Base-by-base conservation (phyloP, 2,888 invertebrate genomes). In the Cyaniris semiargus region DNA sequence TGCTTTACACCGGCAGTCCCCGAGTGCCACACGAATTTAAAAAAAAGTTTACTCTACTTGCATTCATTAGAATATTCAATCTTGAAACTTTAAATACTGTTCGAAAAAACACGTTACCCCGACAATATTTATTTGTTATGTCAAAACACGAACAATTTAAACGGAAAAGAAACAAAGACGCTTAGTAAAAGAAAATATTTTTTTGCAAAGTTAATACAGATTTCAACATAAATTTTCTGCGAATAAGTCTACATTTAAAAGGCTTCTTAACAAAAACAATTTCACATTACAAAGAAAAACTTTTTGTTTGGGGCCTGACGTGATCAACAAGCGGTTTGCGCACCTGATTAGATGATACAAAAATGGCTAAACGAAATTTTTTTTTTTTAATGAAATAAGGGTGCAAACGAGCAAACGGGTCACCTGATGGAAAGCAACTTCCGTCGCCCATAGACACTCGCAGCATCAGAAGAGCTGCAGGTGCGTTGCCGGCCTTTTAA, bases 251-350 rank as follows among this genome's bases (percentile, higher is more conserved):
- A 18, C 48, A 23, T 53, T 27, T 31, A 74, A 48, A 53, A 74
- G 74, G 48, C 27, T 74, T 74, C 74, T 48, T 74, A 38, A 53
- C 48, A 53, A 74, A 74, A 48, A 74, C 74, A 74, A 74, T 74
- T 48, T 53, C 27, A 74, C 3, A 74, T 74, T 48, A 74, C 48
- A 48, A 74, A 71, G 71, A 18, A 10, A 44, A 72, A 21, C 13
- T 44, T 72, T 44, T 72, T n/a, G 1, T 44, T 48, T 13, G n/a
- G n/a, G 60, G 60, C 21, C 38, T 38, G 71, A 34, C 18, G 23
- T 70, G 7, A 3, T 18, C 21, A 38, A 71, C 18, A n/a, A 21
- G 34, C 34, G 18, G 18, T 13, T 31, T 34, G 18, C 31, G 31
- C 31, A 70, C 10, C 60, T 23, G 23, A 60, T 60, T 3, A 13